Evolutionary conservation across 2,113 vertebrate genomes (phyloP).

Genomic region (Puffinus mauretanicus): DNA sequence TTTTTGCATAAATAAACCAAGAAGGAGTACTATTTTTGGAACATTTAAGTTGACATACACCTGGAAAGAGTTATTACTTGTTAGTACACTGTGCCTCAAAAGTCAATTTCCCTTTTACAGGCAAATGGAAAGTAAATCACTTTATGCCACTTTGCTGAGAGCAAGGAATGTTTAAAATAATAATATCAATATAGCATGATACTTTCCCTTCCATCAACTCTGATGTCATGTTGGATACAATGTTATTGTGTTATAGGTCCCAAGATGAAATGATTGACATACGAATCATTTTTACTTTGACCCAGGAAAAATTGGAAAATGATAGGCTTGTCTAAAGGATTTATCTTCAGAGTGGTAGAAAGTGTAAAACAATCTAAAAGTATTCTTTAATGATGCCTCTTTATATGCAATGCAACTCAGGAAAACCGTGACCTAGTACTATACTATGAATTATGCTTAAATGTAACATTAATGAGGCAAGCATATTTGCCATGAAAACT

Average conservation of each 20-base stretch:
- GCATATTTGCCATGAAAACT: not conserved
- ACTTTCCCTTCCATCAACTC: slow-evolving; percentile 10
- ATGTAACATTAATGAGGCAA: not conserved
- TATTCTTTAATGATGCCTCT: not conserved
- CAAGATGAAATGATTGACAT: not conserved
- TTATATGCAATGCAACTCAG: not conserved
- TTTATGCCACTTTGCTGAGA: slow-evolving; percentile 14
- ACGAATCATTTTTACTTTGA: slow-evolving; percentile 12
- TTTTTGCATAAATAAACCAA: not conserved
- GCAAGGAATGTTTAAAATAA: slow-evolving; percentile 38
- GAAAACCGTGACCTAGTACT: not conserved
- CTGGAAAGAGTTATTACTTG: slow-evolving; percentile 4
- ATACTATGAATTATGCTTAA: not conserved
- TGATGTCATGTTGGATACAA: not conserved
- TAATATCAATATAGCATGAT: not conserved
- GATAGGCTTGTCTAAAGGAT: not conserved
- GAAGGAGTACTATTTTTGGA: not conserved
- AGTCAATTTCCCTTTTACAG: slow-evolving; percentile 40
- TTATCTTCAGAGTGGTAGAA: not conserved
- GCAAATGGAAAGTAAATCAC: slow-evolving; percentile 45
- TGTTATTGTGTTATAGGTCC: not conserved
- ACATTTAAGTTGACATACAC: not conserved
- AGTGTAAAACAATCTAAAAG: not conserved
- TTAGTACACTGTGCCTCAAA: not conserved
- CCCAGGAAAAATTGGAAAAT: slow-evolving; percentile 2